phyloP scores from a whole-genome alignment of 2,888 invertebrate species.

The Drosophila meridiana region DNA sequence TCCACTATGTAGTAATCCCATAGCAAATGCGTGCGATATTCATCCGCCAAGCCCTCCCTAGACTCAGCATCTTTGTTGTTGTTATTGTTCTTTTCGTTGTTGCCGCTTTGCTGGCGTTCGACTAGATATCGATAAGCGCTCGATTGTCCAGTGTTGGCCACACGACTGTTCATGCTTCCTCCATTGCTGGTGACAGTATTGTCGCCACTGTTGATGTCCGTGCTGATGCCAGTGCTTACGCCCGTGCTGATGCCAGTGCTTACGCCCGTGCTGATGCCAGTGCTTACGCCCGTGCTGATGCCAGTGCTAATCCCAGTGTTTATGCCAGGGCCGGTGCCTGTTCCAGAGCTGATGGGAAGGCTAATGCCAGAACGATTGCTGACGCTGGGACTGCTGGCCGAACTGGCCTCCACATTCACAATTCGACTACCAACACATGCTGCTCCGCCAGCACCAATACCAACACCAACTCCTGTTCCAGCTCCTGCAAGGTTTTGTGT shows the following conservation, averaged over 20 bases:
- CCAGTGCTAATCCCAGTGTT: not conserved
- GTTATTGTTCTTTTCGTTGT: not conserved
- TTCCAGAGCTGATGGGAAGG: not conserved
- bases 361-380: not conserved
- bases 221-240: not conserved
- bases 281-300: not conserved
- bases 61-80: not conserved
- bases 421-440: not conserved
- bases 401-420: not conserved
- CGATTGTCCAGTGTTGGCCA: not conserved
- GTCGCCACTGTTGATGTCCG: not conserved
- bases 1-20: conserved; percentile 83
- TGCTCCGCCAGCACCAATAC: not conserved
- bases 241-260: not conserved
- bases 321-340: not conserved
- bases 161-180: not conserved
- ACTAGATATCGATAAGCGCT: not conserved
- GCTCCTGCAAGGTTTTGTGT: not conserved
- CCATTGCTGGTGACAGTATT: not conserved
- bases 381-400: not conserved
- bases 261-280: not conserved
- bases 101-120: not conserved
- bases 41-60: conserved; percentile 41
- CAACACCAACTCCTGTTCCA: not conserved
- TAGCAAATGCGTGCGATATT: conserved; percentile 66